Percentiles rank a stretch among this genome's conserved stretches.
Evolutionary conservation across 2,888 invertebrate genomes (phyloP).

Genomic region (Drosophila helvetica): DNA sequence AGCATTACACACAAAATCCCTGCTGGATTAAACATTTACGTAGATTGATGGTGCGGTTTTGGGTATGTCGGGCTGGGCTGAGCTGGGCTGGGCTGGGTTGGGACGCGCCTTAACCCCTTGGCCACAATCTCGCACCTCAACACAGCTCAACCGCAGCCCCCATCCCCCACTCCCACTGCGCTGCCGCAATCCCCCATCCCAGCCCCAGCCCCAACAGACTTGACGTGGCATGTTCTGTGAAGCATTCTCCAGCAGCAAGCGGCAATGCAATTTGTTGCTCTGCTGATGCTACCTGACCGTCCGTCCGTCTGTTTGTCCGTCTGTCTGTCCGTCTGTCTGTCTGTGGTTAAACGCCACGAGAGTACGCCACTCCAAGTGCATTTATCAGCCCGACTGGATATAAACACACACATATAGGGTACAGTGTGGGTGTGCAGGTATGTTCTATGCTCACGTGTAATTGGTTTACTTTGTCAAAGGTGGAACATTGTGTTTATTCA

Average conservation of each 20-base stretch:
- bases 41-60: slow-evolving; percentile 71
- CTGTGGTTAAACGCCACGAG: slow-evolving; percentile 40
- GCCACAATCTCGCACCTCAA: slow-evolving; percentile 34
- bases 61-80: slow-evolving; percentile 1
- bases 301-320: slow-evolving; percentile 10
- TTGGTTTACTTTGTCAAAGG: slow-evolving; percentile 31
- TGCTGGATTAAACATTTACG: slow-evolving; percentile 76
- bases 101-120: slow-evolving; percentile 70
- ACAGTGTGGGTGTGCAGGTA: slow-evolving; percentile 26
- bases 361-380: slow-evolving; percentile 43
- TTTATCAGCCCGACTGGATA: slow-evolving; percentile 42
- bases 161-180: background rate
- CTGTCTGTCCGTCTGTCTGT: slow-evolving; percentile 29
- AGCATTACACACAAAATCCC: slow-evolving; percentile 61
- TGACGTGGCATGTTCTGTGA: slow-evolving; percentile 16
- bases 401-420: slow-evolving; percentile 1
- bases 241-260: slow-evolving; percentile 11
- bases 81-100: slow-evolving; percentile 1
- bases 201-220: background rate
- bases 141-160: background rate
- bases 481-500: slow-evolving; percentile 31
- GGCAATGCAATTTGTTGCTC: slow-evolving; percentile 47
- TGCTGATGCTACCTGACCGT: slow-evolving; percentile 11
- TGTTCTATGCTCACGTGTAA: slow-evolving; percentile 28
- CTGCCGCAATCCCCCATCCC: background rate